A percentile compares a stretch with the other conserved stretches of the same genome.
Evolutionary conservation across 2,797 vertebrate genomes (phyloP).

Genomic region (Ptychadena robeensis): DNA sequence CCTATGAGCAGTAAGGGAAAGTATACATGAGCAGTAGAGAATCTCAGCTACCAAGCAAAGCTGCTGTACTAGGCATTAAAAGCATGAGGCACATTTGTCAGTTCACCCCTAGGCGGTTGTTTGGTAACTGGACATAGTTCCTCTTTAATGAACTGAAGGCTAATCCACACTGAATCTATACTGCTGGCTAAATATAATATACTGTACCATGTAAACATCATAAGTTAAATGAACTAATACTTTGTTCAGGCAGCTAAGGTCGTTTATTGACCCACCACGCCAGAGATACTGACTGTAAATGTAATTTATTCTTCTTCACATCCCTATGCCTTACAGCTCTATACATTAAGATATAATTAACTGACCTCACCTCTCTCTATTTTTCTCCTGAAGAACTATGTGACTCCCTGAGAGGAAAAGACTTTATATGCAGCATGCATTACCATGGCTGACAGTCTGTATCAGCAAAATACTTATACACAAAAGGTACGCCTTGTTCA

Average conservation of each 20-base stretch:
- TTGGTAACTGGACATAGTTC: no score
- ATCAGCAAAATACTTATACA: constrained; percentile 6
- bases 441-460: constrained; percentile 4
- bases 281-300: constrained; percentile 46
- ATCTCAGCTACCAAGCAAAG: no score
- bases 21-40: no score
- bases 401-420: constrained; percentile 6
- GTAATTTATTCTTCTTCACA: constrained; percentile 40
- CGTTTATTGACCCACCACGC: constrained; percentile 41
- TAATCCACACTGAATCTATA: neutral
- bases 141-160: neutral
- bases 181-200: constrained; percentile 18
- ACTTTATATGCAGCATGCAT: constrained; percentile 6
- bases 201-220: constrained; percentile 39
- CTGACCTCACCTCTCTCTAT: constrained; percentile 30
- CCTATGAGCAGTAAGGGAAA: no score
- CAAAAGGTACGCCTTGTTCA: neutral
- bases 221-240: constrained; percentile 48
- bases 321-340: constrained; percentile 46
- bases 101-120: no score
- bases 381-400: constrained; percentile 23
- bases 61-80: no score
- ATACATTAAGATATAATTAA: constrained; percentile 56
- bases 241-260: constrained; percentile 27
- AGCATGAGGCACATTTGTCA: no score